phyloP scores from a whole-genome alignment of 1,140 invertebrate species.

The Ectropis grisescens region DNA sequence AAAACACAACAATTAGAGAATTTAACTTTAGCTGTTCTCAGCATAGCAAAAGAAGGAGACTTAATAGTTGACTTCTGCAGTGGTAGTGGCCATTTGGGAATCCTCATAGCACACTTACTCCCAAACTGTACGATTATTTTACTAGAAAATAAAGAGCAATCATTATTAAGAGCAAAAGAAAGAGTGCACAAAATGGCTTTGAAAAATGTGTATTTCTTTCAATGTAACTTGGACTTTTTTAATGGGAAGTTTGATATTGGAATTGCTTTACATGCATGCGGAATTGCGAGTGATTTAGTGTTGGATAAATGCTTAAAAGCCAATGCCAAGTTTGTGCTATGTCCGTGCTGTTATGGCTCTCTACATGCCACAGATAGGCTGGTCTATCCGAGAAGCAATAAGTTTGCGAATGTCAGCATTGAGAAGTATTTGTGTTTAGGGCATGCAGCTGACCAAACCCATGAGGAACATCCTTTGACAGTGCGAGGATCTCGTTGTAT shows the following conservation, averaged over 20 bases:
- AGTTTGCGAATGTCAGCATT: constrained; percentile 69
- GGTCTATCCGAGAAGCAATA: constrained; percentile 79
- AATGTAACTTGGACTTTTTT: constrained; percentile 91
- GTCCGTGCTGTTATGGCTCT: constrained; percentile 95
- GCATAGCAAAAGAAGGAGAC: constrained; percentile 73
- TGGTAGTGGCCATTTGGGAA: constrained; percentile 92
- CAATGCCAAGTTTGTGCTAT: constrained; percentile 88
- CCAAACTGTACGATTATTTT: constrained; percentile 84
- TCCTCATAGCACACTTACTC: constrained; percentile 85
- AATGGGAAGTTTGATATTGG: constrained; percentile 85
- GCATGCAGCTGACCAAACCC: constrained; percentile 92
- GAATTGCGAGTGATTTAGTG: constrained; percentile 94
- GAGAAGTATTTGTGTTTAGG: constrained; percentile 85
- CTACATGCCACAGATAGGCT: constrained; percentile 82
- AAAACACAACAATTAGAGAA: constrained; percentile 94
- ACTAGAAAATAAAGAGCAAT: constrained; percentile 94
- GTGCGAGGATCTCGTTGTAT: constrained; percentile 77
- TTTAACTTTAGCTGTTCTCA: constrained; percentile 82
- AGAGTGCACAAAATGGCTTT: constrained; percentile 79
- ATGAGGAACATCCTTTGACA: constrained; percentile 75
- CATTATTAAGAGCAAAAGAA: constrained; percentile 80
- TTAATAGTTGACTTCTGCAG: constrained; percentile 95
- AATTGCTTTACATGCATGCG: constrained; percentile 92
- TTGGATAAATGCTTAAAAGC: constrained; percentile 84
- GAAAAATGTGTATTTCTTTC: constrained; percentile 85